phyloP scores from a whole-genome alignment of 2,888 invertebrate species.

The Chrysolina americana region DNA sequence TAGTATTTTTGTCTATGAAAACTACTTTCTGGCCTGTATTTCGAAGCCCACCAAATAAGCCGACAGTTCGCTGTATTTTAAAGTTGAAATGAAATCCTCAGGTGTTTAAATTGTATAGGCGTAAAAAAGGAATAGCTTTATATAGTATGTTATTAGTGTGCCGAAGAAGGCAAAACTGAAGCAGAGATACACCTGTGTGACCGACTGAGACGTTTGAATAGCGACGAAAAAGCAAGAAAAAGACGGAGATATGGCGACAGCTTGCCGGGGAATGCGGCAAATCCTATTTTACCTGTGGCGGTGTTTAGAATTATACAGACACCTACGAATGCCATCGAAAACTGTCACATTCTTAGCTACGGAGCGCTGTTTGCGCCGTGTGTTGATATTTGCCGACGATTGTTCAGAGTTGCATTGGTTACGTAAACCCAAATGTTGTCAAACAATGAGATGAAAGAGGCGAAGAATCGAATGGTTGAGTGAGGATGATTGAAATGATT shows the following conservation, averaged over 20 bases:
- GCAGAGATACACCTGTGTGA: constrained; percentile 48
- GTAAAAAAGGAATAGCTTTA: constrained; percentile 67
- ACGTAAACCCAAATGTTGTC: constrained; percentile 50
- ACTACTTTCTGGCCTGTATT: constrained; percentile 36
- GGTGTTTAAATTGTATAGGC: constrained; percentile 65
- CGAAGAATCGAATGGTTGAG: constrained; percentile 34
- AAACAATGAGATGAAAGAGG: constrained; percentile 44
- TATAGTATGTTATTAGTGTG: constrained; percentile 65
- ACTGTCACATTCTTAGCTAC: constrained; percentile 41
- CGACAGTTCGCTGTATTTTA: constrained; percentile 39
- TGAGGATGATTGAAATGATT: constrained; percentile 9
- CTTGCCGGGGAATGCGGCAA: constrained; percentile 69
- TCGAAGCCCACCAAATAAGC: not conserved
- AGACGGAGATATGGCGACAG: constrained; percentile 66
- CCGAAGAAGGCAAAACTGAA: constrained; percentile 61
- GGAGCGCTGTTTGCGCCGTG: constrained; percentile 32
- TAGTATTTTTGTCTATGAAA: not conserved
- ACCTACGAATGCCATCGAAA: constrained; percentile 34
- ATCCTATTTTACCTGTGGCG: constrained; percentile 68
- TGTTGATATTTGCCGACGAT: constrained; percentile 55
- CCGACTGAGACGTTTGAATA: constrained; percentile 39
- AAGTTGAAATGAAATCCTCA: constrained; percentile 59
- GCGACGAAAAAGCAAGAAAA: constrained; percentile 52
- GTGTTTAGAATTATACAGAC: constrained; percentile 42
- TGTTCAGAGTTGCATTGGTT: constrained; percentile 45